Percentiles rank a stretch among this genome's conserved stretches.
These are phyloP conservation scores for Ceraclea dissimilis DNA, from an alignment of 2,888 invertebrate genomes.

Conservation along the genomic window DNA sequence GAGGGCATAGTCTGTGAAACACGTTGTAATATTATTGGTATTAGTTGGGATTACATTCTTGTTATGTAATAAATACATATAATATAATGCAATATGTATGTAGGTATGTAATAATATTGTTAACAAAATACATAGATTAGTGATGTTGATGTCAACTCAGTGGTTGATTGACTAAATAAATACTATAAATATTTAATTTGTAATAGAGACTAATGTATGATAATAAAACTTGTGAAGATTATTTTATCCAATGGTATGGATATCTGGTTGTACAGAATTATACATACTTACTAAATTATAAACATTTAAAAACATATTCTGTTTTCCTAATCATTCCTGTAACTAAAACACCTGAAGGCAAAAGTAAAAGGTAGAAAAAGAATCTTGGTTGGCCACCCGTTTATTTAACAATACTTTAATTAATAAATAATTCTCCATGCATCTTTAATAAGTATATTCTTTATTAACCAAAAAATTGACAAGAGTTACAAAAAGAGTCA, in stretches of 20 bases:
- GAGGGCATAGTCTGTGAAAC: not conserved
- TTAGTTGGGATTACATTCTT: not conserved
- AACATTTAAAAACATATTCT: conserved; percentile 7
- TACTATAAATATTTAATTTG: conserved; percentile 24
- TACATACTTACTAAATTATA: conserved; percentile 26
- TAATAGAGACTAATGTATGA: conserved; percentile 24
- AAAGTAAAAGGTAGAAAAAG: too few species aligned
- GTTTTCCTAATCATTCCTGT: too few species aligned
- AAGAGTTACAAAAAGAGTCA: too few species aligned
- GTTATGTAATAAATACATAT: not conserved
- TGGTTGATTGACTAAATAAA: not conserved
- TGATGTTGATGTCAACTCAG: not conserved
- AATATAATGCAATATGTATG: not conserved
- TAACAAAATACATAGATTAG: not conserved
- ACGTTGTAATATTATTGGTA: too few species aligned
- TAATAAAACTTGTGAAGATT: conserved; percentile 17
- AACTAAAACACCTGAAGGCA: too few species aligned
- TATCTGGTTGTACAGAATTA: conserved; percentile 26
- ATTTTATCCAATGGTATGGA: conserved; percentile 24
- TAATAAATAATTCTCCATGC: not conserved
- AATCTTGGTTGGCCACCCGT: too few species aligned
- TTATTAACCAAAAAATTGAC: not conserved
- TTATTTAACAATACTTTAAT: too few species aligned
- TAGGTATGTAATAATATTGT: not conserved
- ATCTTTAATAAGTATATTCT: not conserved